phyloP scores from a whole-genome alignment of 2,113 vertebrate species.

The Hippopotamus amphibius region DNA sequence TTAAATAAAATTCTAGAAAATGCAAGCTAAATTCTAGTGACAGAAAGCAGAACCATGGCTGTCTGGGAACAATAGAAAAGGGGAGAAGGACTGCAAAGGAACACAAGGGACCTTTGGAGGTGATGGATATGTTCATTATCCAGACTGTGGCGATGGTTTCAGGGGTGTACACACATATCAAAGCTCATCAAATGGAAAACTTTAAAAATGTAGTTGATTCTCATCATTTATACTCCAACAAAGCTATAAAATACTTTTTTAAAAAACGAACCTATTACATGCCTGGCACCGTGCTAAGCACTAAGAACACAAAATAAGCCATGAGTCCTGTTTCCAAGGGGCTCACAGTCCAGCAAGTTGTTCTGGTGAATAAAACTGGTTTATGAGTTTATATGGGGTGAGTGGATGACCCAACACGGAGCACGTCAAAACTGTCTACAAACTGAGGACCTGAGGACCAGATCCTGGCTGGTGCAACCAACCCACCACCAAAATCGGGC shows the following conservation, averaged over 20 bases:
- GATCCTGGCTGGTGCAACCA: background rate
- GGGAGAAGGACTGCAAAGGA: background rate
- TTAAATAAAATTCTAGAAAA: constrained; percentile 49
- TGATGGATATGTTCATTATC: background rate
- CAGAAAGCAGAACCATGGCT: background rate
- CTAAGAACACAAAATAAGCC: background rate
- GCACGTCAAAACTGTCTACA: background rate
- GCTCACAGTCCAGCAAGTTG: background rate
- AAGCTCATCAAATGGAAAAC: background rate
- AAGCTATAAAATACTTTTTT: background rate
- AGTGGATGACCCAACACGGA: background rate
- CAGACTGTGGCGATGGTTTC: background rate
- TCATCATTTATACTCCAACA: background rate
- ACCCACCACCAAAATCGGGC: background rate
- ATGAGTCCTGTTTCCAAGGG: background rate
- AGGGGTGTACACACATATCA: background rate
- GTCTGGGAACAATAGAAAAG: background rate
- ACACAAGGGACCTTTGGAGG: background rate
- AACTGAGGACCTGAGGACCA: background rate
- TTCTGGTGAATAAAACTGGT: background rate
- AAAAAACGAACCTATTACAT: background rate
- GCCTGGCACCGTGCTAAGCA: background rate
- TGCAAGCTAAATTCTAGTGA: background rate
- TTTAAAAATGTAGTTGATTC: background rate
- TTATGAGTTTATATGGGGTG: background rate